These are phyloP conservation scores for Actinemys pallida DNA, from an alignment of 2,113 vertebrate genomes.

Conservation along the genomic window DNA sequence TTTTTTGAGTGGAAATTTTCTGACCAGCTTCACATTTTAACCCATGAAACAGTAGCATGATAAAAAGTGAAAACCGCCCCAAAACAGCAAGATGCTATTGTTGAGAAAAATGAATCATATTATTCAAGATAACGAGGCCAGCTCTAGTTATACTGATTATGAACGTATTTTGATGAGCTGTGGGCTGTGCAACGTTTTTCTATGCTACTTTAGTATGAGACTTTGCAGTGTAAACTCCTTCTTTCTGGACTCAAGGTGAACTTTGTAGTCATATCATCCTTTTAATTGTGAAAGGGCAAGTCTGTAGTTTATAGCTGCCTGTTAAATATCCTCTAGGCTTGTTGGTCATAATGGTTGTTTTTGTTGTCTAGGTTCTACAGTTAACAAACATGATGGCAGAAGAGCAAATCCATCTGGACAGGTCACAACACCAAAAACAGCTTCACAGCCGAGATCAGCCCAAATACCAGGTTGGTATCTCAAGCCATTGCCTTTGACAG, in stretches of 20 bases:
- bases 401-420: neutral
- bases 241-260: neutral
- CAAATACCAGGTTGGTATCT: conserved; percentile 51
- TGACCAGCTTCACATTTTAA: neutral
- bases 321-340: neutral
- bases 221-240: neutral
- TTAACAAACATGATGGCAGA: neutral
- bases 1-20: neutral
- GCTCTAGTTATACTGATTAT: neutral
- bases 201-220: neutral
- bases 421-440: rapidly evolving
- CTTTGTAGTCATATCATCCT: neutral
- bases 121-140: neutral
- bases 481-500: neutral
- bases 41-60: neutral
- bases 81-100: neutral
- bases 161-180: neutral
- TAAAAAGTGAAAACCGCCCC: neutral
- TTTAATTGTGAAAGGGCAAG: neutral
- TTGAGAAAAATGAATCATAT: neutral
- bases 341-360: neutral
- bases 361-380: conserved; percentile 37
- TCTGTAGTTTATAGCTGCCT: rapidly evolving
- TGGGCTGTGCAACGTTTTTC: neutral
- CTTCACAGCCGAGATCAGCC: rapidly evolving